Evolutionary conservation across 2,113 vertebrate genomes (phyloP), one percentile per base, ranked within the genome.

Genomic region (Castor canadensis): DNA sequence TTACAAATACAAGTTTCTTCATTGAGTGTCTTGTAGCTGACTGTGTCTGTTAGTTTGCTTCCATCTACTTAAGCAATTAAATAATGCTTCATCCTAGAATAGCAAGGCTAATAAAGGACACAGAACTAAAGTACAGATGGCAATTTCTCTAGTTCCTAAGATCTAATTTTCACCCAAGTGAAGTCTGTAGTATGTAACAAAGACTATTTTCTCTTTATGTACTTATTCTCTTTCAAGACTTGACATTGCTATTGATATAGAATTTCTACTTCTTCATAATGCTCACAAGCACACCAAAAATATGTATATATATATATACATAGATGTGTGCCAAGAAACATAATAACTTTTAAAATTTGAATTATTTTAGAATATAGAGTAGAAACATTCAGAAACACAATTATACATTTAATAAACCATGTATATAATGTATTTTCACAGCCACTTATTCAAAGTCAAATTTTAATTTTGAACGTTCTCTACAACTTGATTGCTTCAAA

Each of bases 1-100:
- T 98, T 97, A 98, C 96, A 97, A 97, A 96, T 52, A 97, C 47
- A n/a, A 92, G 93, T 97, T 97, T 98, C 97, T 98, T 98, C 97
- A 98, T 82, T 98, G 98, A 98, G 58, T 84, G 77, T 92, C 89
- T 92, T 80, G 43, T 67, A 69, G 80, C 93, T 95, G 95, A 96
- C 75, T 95, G 92, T 92, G 90, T 73, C 87, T 97, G 93, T 95
- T 96, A 88, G 85, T 98, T 97, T 97, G 93, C 69, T 95, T 97
- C 95, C 81, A 87, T 98, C 95, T 97, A 98, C 92, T 98, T 97
- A 98, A 92, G 96, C 96, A 97, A 98, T 98, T 98, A 98, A 97
- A 95, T 98, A 94, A 97, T 97, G 86, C 5, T 81, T 91, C 83
- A 67, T n/a, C 35, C n/a, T 86, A 66, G 87, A 97, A 94, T 81